Percentiles rank a stretch among this genome's conserved stretches.
These are phyloP conservation scores for Noctua fimbriata DNA, from an alignment of 2,888 invertebrate species.

Conservation along the genomic window DNA sequence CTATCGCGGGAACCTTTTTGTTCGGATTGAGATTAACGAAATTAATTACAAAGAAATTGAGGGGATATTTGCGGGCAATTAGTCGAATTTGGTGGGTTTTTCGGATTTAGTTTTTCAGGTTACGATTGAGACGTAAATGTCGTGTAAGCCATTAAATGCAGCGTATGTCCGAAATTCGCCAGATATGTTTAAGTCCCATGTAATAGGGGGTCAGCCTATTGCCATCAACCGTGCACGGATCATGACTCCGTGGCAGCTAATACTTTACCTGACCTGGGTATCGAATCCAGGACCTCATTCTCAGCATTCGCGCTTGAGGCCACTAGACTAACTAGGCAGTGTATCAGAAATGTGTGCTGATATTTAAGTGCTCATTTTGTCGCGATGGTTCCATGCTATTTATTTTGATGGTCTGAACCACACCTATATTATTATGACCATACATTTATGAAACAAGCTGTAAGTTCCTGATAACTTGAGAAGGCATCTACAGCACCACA, in stretches of 20 bases:
- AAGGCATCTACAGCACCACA: background rate
- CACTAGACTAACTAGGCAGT: too few species aligned
- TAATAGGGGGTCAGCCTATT: background rate
- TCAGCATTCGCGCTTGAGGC: background rate
- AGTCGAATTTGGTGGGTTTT: background rate
- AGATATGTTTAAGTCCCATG: background rate
- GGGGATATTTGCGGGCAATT: conserved; percentile 4
- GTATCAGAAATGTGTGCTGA: background rate
- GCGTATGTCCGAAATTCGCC: background rate
- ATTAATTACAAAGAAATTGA: conserved; percentile 54
- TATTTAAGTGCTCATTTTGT: background rate
- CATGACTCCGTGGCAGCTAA: background rate
- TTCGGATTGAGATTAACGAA: conserved; percentile 50
- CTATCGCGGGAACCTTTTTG: conserved; percentile 51
- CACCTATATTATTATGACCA: too few species aligned
- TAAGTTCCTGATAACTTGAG: background rate
- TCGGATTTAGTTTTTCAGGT: background rate
- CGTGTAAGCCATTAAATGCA: background rate
- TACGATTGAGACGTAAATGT: background rate
- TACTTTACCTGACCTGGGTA: background rate
- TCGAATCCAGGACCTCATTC: background rate
- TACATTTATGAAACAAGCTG: background rate
- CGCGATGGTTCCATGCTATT: background rate
- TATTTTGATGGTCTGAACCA: background rate
- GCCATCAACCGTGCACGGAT: background rate